These are phyloP conservation scores for Poeciliopsis prolifica DNA, from an alignment of 2,113 vertebrate genomes.

Conservation along the genomic window DNA sequence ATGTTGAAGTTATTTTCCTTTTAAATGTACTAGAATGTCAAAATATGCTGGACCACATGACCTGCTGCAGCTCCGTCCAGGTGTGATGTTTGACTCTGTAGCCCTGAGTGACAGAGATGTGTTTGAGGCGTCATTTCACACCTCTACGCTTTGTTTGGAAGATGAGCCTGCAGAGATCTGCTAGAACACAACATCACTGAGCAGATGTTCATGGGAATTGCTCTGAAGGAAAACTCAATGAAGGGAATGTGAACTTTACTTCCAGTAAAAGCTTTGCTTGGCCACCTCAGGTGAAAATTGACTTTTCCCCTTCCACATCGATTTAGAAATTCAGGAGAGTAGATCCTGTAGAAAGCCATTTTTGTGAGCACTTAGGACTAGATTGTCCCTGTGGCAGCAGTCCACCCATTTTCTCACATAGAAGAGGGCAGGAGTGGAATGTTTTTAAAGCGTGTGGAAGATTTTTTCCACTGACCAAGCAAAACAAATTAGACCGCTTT, in stretches of 20 bases:
- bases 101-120: no score
- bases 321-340: conserved; percentile 35
- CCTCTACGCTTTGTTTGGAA: not conserved
- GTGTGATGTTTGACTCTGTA: no score
- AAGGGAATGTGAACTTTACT: conserved; percentile 15
- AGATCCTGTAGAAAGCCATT: conserved; percentile 39
- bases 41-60: no score
- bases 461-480: conserved; percentile 19
- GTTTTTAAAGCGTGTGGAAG: conserved; percentile 36
- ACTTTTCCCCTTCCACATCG: conserved; percentile 1
- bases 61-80: no score
- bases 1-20: no score
- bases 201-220: not conserved
- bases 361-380: conserved; percentile 47
- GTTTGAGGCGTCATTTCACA: not conserved
- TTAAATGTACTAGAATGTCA: no score
- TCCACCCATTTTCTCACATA: conserved; percentile 40
- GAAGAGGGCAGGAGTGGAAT: conserved; percentile 10
- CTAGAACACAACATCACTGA: not conserved
- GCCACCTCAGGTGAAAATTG: conserved; percentile 1
- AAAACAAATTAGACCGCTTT: conserved; percentile 40
- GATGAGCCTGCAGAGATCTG: not conserved
- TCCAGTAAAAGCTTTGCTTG: conserved; percentile 14
- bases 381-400: conserved; percentile 46
- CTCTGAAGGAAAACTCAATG: not conserved